A percentile compares a stretch with the other conserved stretches of the same genome.
phyloP scores from a whole-genome alignment of 2,113 vertebrate genomes.

The Hepsetus odoe region DNA sequence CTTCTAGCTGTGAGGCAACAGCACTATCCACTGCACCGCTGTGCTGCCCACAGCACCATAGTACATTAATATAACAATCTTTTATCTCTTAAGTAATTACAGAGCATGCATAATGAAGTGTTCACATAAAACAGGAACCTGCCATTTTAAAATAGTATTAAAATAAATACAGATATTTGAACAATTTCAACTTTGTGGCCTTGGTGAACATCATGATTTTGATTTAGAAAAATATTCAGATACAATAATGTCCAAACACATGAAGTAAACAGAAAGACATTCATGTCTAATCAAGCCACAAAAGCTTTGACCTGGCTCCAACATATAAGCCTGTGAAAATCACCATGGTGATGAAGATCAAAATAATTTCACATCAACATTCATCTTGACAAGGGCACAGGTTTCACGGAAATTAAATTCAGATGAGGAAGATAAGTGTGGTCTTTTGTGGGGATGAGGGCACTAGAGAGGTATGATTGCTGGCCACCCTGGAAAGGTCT shows the following conservation, averaged over 20 bases:
- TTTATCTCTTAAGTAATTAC: too few relatives aligned
- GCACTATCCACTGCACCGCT: too few relatives aligned
- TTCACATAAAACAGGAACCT: too few relatives aligned
- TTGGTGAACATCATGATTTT: background rate
- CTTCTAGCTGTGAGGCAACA: too few relatives aligned
- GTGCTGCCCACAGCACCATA: too few relatives aligned
- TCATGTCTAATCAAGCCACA: background rate
- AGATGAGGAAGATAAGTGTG: constrained; percentile 35
- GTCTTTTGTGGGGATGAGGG: constrained; percentile 29
- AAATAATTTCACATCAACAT: constrained; percentile 36
- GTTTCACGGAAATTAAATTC: constrained; percentile 46
- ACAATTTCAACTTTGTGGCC: too few relatives aligned
- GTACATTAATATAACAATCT: too few relatives aligned
- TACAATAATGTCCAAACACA: background rate
- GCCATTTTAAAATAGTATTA: too few relatives aligned
- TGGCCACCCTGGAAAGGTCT: constrained; percentile 11
- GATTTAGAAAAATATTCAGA: background rate
- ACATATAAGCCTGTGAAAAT: constrained; percentile 25
- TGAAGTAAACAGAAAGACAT: background rate
- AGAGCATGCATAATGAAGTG: too few relatives aligned
- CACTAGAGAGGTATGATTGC: constrained; percentile 14
- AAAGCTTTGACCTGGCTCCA: background rate
- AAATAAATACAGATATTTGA: too few relatives aligned
- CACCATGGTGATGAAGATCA: constrained; percentile 37
- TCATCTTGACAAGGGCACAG: constrained; percentile 37